Conservation (phyloP, 2,113 vertebrate genomes). For the Hirundichthys speculiger region DNA sequence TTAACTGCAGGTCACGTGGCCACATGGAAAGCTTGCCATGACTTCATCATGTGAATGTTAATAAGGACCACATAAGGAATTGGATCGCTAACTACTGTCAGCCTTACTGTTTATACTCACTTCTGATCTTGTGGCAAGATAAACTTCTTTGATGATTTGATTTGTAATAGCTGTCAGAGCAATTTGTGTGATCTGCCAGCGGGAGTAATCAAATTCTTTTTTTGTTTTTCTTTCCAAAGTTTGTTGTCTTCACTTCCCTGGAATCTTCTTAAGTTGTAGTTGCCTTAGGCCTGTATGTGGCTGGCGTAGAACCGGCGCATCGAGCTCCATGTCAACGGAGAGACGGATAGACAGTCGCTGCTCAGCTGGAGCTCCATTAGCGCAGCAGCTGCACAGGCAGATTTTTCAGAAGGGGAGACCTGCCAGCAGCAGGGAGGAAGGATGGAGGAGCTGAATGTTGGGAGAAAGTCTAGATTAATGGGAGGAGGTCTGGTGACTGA, state of each 20-base stretch:
- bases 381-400: constrained; percentile 36
- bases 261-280: constrained; percentile 12
- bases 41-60: neutral
- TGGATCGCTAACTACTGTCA: neutral
- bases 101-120: constrained; percentile 14
- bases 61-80: neutral
- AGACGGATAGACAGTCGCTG: constrained; percentile 69
- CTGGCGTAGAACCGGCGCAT: constrained; percentile 39
- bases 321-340: constrained; percentile 49
- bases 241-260: constrained; percentile 22
- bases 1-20: neutral
- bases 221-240: too few species aligned
- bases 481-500: constrained; percentile 69
- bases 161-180: constrained; percentile 27
- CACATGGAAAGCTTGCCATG: neutral
- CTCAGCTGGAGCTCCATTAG: constrained; percentile 45
- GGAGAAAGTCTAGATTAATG: constrained; percentile 68
- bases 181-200: constrained; percentile 19
- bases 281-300: constrained; percentile 40
- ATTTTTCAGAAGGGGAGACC: constrained; percentile 46
- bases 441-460: constrained; percentile 39
- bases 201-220: constrained; percentile 25
- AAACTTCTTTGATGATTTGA: constrained; percentile 30
- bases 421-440: constrained; percentile 53
- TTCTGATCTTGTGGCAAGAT: constrained; percentile 20